Evolutionary conservation across 2,888 invertebrate genomes (phyloP).

Genomic region (Miltochrista miniata): DNA sequence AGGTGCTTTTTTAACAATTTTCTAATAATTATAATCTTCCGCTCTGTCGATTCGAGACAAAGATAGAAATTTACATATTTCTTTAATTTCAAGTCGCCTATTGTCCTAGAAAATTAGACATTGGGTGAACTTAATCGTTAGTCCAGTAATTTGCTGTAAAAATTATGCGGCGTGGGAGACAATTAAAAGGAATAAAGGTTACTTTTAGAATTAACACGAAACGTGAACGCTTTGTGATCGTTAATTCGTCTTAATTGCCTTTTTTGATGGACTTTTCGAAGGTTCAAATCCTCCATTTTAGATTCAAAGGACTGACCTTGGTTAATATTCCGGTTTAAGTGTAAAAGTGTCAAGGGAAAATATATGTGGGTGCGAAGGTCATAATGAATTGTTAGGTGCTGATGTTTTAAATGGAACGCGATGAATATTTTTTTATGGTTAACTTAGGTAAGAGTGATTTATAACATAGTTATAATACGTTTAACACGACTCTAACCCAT

Average conservation of each 20-base stretch:
- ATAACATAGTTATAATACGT: not conserved
- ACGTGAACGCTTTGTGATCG: conserved; percentile 51
- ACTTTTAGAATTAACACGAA: conserved; percentile 37
- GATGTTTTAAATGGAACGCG: conserved; percentile 26
- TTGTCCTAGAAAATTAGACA: conserved; percentile 78
- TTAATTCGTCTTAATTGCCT: conserved; percentile 71
- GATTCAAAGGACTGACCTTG: conserved; percentile 50
- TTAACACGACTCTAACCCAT: too few relatives aligned
- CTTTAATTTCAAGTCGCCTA: conserved; percentile 73
- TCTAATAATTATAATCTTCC: conserved; percentile 80
- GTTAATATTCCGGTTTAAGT: conserved; percentile 53
- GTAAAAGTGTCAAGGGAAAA: conserved; percentile 39
- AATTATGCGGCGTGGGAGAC: conserved; percentile 69
- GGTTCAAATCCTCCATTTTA: conserved; percentile 42
- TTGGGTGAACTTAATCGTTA: conserved; percentile 66
- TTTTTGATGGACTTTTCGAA: conserved; percentile 59
- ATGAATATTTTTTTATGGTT: conserved; percentile 12
- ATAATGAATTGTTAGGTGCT: conserved; percentile 15
- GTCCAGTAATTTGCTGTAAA: conserved; percentile 68
- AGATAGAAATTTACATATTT: conserved; percentile 79
- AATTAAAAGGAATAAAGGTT: conserved; percentile 58
- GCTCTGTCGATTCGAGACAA: conserved; percentile 73
- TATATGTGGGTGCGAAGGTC: conserved; percentile 13
- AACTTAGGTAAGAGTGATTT: not conserved
- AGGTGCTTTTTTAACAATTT: conserved; percentile 62